phyloP scores from a whole-genome alignment of 2,113 vertebrate species.

The Fregetta grallaria region DNA sequence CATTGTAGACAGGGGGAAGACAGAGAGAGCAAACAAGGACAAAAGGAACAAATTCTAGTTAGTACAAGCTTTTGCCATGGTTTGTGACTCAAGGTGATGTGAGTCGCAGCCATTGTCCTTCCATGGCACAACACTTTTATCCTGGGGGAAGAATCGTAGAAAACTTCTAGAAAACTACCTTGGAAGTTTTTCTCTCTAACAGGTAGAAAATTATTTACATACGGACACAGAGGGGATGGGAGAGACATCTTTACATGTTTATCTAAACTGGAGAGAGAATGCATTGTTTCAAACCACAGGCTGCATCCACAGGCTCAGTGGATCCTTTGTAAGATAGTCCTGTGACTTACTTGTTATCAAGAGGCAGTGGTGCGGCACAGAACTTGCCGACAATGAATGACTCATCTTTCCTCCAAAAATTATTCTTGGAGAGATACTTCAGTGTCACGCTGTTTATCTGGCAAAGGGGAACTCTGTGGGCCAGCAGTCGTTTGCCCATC shows the following conservation, averaged over 20 bases:
- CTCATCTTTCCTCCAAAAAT: constrained; percentile 56
- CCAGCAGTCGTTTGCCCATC: constrained; percentile 60
- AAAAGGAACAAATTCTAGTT: background rate
- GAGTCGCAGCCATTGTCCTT: background rate
- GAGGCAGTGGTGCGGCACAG: constrained; percentile 65
- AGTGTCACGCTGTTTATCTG: constrained; percentile 57
- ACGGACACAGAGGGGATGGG: background rate
- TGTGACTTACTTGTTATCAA: constrained; percentile 64
- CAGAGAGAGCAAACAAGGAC: background rate
- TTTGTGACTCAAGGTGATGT: background rate
- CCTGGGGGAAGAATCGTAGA: background rate
- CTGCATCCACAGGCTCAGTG: background rate
- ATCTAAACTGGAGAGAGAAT: background rate
- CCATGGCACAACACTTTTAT: background rate
- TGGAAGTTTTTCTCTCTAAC: background rate
- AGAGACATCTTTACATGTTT: background rate
- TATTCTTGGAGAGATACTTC: constrained; percentile 34
- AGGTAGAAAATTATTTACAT: background rate
- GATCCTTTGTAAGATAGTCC: background rate
- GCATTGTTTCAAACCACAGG: background rate
- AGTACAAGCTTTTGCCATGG: background rate
- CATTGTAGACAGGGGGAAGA: background rate
- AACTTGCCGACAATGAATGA: constrained; percentile 49
- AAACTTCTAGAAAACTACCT: background rate
- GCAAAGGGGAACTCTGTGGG: constrained; percentile 60